Base-by-base conservation (phyloP, 1,140 invertebrate species). In the Penaeus indicus region DNA sequence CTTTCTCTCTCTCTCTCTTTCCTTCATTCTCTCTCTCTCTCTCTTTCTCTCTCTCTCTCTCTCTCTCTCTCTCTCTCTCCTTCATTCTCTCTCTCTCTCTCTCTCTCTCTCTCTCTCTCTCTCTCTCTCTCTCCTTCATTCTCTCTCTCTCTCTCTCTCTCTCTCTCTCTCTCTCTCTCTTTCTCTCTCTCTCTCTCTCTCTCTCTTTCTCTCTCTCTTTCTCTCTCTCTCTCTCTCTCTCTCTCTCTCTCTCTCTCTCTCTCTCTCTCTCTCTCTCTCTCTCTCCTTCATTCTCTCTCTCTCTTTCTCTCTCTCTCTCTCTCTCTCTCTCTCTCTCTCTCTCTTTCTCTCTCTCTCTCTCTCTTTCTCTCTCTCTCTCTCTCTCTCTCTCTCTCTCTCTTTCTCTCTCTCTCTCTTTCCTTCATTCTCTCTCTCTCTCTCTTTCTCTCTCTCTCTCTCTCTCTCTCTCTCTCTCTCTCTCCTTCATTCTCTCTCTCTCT, bases 51-150 rank as follows among this genome's bases (percentile, higher is more conserved):
- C 75, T 78, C 75, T 78, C 75, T 78, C 75, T 78, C 75, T 78
- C 75, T 78, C 75, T 78, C 75, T 78, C 75, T 78, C 75, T 78
- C 75, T 78, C 75, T 78, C 75, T 78, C 75, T 78, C 75, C 54
- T 47, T 78, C 75, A 18, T 22, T 78, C 75, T 78, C 75, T 78
- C 75, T 78, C 75, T 78, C 75, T 78, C 75, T 78, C 75, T 78
- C 75, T 78, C 75, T 78, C 75, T 78, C 75, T 78, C 75, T 78
- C 75, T 78, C 75, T 77, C 75, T 77, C 75, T 77, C 75, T 77
- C 75, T 77, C 75, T 82, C 80, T 82, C 79, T 81, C 79, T 21
- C 79, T 62, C 61, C 13, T 60, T 18, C 80, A 47, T 19, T 47
- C 25, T 60, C 32, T 8, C 75, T 72, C 69, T 72, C 25, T 77